Evolutionary conservation across 2,797 vertebrate species (phyloP), one percentile per base, ranked within the genome.

Genomic region (Acipenser oxyrinchus): DNA sequence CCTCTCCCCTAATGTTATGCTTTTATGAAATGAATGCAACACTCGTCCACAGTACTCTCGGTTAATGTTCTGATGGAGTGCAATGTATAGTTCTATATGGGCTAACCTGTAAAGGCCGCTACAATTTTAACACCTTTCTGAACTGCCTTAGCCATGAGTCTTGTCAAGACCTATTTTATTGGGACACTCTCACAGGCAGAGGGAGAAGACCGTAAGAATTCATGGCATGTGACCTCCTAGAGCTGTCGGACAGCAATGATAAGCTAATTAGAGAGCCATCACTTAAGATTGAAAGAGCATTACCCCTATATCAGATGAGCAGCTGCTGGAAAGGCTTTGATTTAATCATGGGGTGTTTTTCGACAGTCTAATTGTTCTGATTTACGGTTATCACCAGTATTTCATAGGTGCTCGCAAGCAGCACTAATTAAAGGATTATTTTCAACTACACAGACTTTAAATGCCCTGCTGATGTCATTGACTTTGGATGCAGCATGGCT

Each of bases 301-400:
- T 37, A 52, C 72, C 57, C 68, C 68, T 67, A 73, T 64, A 85
- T 83, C 77, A 84, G 84, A 79, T 81, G 76, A 85, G 79, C 82
- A 87, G 78, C 82, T 87, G 79, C 75, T 75, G 79, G 49, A 76
- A 63, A 79, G 49, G 57, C 74, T 86, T 72, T 83, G 76, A 78
- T 84, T 81, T 83, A 74, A 86, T 86, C 81, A 74, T 78, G 78
- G 80, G 84, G 75, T 69, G 72, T 78, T 82, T 77, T 76, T 77
- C 79, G 77, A 86, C 84, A 90, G 80, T 78, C 75, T 87, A 86
- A 90, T 91, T 89, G 76, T 85, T 83, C 70, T 86, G 82, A 93
- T 92, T 91, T 87, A 84, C 85, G 73, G 74, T 86, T 88, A 79
- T 82, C 83, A 87, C 84, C 81, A 86, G 79, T 77, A 82, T 82